Evolutionary conservation across 2,113 vertebrate species (phyloP).

Genomic region (Notothenia rossii): DNA sequence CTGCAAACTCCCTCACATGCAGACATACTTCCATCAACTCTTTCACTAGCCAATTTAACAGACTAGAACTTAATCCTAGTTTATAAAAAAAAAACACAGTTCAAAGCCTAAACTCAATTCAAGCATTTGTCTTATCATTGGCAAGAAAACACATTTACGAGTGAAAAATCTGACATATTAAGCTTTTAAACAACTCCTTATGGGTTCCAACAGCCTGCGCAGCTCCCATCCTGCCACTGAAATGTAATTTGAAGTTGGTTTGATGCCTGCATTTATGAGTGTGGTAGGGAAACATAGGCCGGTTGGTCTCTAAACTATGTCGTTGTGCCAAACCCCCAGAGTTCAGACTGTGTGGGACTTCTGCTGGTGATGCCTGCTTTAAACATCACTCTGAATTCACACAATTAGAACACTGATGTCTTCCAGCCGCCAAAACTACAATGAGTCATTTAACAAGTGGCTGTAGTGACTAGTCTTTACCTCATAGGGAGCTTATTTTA

Average conservation of each 20-base stretch:
- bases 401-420: slow-evolving; percentile 25
- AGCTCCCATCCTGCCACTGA: slow-evolving; percentile 9
- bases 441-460: slow-evolving; percentile 7
- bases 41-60: background rate
- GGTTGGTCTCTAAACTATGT: slow-evolving; percentile 12
- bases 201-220: slow-evolving; percentile 9
- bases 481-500: slow-evolving; percentile 14
- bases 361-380: slow-evolving; percentile 23
- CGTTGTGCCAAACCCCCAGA: slow-evolving; percentile 48
- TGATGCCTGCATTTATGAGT: slow-evolving; percentile 37
- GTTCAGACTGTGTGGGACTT: slow-evolving; percentile 47
- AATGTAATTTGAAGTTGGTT: slow-evolving; percentile 36
- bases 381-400: slow-evolving; percentile 25
- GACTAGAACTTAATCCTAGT: background rate
- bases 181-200: background rate
- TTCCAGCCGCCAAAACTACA: slow-evolving; percentile 13
- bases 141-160: background rate
- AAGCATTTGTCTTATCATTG: background rate
- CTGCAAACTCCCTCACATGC: background rate
- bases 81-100: background rate
- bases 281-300: slow-evolving; percentile 32
- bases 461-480: slow-evolving; percentile 39
- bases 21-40: slow-evolving; percentile 3
- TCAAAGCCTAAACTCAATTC: background rate
- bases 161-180: slow-evolving; percentile 20